These are phyloP conservation scores for Montipora sp. DNA, from an alignment of 64 coral and sea anemone species.

Conservation along the genomic window DNA sequence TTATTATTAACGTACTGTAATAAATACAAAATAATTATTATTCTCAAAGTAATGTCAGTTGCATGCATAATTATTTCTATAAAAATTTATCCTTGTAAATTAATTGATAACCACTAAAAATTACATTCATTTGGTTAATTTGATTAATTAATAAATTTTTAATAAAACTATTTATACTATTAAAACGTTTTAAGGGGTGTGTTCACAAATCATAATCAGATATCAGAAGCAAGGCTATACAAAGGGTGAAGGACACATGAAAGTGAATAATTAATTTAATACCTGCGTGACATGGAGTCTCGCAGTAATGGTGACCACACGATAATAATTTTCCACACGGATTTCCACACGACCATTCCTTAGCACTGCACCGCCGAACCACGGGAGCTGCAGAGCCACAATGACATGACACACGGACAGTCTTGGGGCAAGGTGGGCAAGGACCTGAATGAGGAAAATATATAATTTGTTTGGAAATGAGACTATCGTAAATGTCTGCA, in stretches of 20 bases:
- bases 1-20: no score
- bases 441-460: constrained; percentile 60
- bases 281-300: constrained; percentile 86
- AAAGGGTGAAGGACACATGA: no score
- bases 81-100: no score
- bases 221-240: background rate
- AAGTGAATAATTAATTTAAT: background rate
- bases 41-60: no score
- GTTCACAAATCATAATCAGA: background rate
- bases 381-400: constrained; percentile 79
- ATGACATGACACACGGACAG: constrained; percentile 75
- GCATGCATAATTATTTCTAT: no score
- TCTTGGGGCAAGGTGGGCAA: constrained; percentile 97
- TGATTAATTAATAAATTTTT: no score
- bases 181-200: no score
- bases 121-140: no score
- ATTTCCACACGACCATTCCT: constrained; percentile 95
- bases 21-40: no score
- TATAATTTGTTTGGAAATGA: background rate
- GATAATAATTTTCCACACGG: constrained; percentile 80
- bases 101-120: no score
- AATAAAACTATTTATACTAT: no score
- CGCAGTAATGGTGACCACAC: constrained; percentile 90
- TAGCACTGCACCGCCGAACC: constrained; percentile 85
- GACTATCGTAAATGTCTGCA: no score